Evolutionary conservation across 2,888 invertebrate species (phyloP), one percentile per base, ranked within the genome.

Genomic region (Loripinus fragilis): DNA sequence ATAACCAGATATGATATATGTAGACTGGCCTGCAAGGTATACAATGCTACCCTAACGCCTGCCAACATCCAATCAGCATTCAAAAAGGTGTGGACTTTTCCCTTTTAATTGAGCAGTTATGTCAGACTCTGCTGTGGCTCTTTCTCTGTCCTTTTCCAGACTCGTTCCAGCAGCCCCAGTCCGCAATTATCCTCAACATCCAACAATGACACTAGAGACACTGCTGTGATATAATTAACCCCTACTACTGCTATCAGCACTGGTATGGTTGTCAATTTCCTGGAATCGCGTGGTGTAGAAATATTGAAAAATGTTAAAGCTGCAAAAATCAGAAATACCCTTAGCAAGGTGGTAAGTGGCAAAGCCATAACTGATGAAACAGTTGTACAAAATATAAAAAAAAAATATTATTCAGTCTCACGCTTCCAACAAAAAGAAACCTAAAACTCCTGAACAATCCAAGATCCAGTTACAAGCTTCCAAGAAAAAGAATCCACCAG

Each of bases 1-100:
- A 35, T 79, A 12, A 75, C 79, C n/a, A 60, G 69, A 10, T 72
- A 72, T 33, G 42, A 80, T 50, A 52, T 81, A 25, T 78, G 72
- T 60, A 17, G 41, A 10, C 41, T 80, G 8, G 71, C 52, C 8
- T 73, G 77, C 48, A 80, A 78, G 25, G 65, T 50, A 15, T 65
- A 72, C 17, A 20, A 42, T 20, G 33, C 67, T 64, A 71, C 78
- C 15, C 30, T 81, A 20, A 45, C 69, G 20, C 15, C 68, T 23
- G 25, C 30, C 17, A 77, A 74, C 45, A 66, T 67, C 23, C 45
- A 55, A 23, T 45, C 71, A 28, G 52, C 64, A 42, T 74, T 71
- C 33, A n/a, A n/a, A 64, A 41, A 68, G 69, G 38, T 66, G 35
- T 50, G 69, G 68, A 0, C 60, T 78, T 25, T 64, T 30, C 25